Evolutionary conservation across 2,888 invertebrate genomes (phyloP), one percentile per base, ranked within the genome.

Genomic region (Alcis repandata): DNA sequence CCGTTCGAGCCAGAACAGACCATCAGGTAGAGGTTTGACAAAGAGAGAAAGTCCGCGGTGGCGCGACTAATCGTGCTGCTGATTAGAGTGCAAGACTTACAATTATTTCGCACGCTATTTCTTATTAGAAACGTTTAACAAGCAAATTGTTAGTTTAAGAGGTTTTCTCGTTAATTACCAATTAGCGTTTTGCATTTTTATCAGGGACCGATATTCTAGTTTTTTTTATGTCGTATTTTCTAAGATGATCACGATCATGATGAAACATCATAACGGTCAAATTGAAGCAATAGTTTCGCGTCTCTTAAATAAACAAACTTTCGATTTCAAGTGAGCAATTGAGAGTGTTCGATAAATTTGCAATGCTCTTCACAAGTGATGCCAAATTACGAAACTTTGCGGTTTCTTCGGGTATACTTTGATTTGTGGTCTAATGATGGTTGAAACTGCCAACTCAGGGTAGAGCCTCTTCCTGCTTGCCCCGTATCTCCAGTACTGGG

Each of bases 31-130:
- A 62, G 49, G 51, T 51, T 59, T 60, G 64, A 68, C 63, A 56
- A 65, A 57, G 65, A 61, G 70, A 69, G 72, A 72, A 72, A 72
- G 72, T 66, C 27, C 49, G 52, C 45, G 4, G 33, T 41, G 33
- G 58, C 51, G 58, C 32, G 32, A 48, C 65, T 70, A 69, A 66
- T 66, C 68, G 59, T 54, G 64, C 62, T 45, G 59, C 40, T 41
- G 65, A 56, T 54, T 48, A 43, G 9, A n/a, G 9, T n/a, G 51
- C 52, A 53, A 17, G 38, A 58, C 51, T 45, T 22, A 33, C 56
- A 60, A 60, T 65, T 60, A 52, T 32, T 60, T 60, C 54, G 59
- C 59, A 59, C 49, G 59, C 36, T 19, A 60, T 45, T 60, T 38
- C 32, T 43, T 38, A 27, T 56, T 49, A 41, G 46, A 41, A 57